A percentile compares a stretch with the other conserved stretches of the same genome.
Conservation (phyloP, 2,888 invertebrate genomes). For the Gibbula magus region DNA sequence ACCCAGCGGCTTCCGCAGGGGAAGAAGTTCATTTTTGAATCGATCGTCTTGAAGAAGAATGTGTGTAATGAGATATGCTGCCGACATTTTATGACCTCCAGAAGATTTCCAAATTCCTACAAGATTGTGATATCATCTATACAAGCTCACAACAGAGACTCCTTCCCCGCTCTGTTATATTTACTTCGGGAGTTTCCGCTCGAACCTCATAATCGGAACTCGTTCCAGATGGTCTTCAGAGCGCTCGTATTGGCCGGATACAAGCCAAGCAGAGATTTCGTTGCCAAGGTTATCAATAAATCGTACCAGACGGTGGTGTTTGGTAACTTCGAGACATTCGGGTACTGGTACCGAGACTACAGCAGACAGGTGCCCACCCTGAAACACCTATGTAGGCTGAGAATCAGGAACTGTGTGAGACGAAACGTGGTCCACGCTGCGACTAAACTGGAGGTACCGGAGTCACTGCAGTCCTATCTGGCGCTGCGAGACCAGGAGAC, state of each 20-base stretch:
- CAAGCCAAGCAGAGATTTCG: conserved; percentile 10
- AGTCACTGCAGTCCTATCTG: neutral
- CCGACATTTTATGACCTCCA: conserved; percentile 17
- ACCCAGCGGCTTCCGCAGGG: conserved; percentile 9
- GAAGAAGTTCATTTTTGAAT: conserved; percentile 3
- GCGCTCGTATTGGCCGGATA: conserved; percentile 16
- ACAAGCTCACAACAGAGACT: conserved; percentile 5
- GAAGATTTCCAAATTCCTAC: neutral
- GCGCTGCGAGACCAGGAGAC: neutral
- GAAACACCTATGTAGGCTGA: neutral
- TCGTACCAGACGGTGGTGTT: neutral
- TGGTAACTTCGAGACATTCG: conserved; percentile 17
- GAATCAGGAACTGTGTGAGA: neutral
- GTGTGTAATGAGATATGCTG: conserved; percentile 18
- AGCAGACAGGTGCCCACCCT: neutral
- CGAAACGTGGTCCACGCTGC: conserved; percentile 1
- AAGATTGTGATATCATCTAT: conserved; percentile 11
- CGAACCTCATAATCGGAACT: conserved; percentile 2
- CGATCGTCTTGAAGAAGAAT: conserved; percentile 13
- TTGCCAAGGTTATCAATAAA: neutral
- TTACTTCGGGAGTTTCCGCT: conserved; percentile 20
- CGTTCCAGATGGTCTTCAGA: conserved; percentile 23
- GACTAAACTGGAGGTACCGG: conserved; percentile 15
- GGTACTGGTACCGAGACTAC: conserved; percentile 13
- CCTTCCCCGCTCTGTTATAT: neutral